Evolutionary conservation across 2,888 invertebrate species (phyloP).

Genomic region (Cryptocephalus moraei): DNA sequence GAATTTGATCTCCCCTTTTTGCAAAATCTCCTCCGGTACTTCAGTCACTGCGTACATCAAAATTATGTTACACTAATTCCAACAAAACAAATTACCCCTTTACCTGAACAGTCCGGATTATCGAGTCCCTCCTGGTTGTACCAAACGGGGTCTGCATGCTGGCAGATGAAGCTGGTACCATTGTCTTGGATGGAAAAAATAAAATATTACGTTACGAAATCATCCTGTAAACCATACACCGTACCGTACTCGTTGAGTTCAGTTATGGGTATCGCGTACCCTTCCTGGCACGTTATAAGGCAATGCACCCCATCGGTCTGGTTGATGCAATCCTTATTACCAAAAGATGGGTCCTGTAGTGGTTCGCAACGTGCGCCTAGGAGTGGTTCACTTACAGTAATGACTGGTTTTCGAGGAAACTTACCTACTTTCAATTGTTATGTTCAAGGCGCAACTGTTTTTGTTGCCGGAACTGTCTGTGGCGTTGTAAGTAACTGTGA

Average conservation of each 20-base stretch:
- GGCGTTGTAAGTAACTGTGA: conserved; percentile 47
- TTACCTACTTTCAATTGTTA: conserved; percentile 47
- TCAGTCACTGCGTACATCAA: conserved; percentile 35
- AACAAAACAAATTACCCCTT: conserved; percentile 25
- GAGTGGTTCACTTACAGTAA: no score
- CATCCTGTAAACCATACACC: no score
- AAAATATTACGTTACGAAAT: neutral
- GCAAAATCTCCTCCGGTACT: conserved; percentile 40
- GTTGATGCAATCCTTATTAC: conserved; percentile 27
- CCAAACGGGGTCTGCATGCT: conserved; percentile 34
- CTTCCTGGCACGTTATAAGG: conserved; percentile 47
- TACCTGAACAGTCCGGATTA: conserved; percentile 47
- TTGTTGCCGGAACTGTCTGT: conserved; percentile 48
- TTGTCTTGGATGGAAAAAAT: conserved; percentile 6
- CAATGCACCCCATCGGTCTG: conserved; percentile 36
- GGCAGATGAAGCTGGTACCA: conserved; percentile 24
- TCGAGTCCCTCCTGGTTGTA: conserved; percentile 29
- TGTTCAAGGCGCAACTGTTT: conserved; percentile 47
- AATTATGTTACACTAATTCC: conserved; percentile 2
- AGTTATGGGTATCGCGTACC: conserved; percentile 46
- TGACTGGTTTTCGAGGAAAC: neutral
- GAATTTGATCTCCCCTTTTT: conserved; percentile 35
- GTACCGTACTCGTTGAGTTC: conserved; percentile 9
- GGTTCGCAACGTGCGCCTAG: conserved; percentile 31
- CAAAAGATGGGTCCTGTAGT: conserved; percentile 28